A percentile compares a stretch with the other conserved stretches of the same genome.
phyloP scores from a whole-genome alignment of 1,140 invertebrate genomes.

The Drosophila nannoptera region DNA sequence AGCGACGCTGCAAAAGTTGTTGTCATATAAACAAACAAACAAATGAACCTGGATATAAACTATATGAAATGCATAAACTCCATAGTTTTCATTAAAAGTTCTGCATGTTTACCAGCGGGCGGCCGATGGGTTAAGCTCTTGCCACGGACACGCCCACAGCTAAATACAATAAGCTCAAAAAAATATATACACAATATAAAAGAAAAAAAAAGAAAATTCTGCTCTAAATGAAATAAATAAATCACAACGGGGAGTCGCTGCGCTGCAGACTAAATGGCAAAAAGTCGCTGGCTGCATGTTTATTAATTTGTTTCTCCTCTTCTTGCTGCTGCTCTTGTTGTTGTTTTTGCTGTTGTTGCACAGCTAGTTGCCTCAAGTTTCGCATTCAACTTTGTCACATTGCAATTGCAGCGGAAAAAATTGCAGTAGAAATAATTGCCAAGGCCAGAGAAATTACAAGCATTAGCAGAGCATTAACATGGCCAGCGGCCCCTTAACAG shows the following conservation, averaged over 20 bases:
- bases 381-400: constrained; percentile 41
- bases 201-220: constrained; percentile 2
- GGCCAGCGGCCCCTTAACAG: not conserved
- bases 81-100: constrained; percentile 22
- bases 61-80: constrained; percentile 4
- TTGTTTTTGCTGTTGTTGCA: constrained; percentile 25
- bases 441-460: constrained; percentile 17
- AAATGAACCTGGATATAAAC: not conserved
- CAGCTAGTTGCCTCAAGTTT: constrained; percentile 56
- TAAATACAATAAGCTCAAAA: constrained; percentile 5
- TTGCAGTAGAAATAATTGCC: constrained; percentile 18
- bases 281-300: constrained; percentile 58
- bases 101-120: constrained; percentile 17
- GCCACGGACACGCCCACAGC: constrained; percentile 23
- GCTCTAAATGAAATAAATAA: constrained; percentile 16
- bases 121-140: constrained; percentile 6
- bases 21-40: constrained; percentile 17
- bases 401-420: constrained; percentile 28
- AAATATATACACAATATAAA: constrained; percentile 17
- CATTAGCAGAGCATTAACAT: constrained; percentile 43
- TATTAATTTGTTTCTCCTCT: constrained; percentile 63
- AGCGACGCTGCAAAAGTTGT: constrained; percentile 46
- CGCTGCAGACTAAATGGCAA: constrained; percentile 49
- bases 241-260: constrained; percentile 19
- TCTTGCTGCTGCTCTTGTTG: constrained; percentile 20